Evolutionary conservation across 2,888 invertebrate genomes (phyloP).

Genomic region (Trachelus iudaicus): DNA sequence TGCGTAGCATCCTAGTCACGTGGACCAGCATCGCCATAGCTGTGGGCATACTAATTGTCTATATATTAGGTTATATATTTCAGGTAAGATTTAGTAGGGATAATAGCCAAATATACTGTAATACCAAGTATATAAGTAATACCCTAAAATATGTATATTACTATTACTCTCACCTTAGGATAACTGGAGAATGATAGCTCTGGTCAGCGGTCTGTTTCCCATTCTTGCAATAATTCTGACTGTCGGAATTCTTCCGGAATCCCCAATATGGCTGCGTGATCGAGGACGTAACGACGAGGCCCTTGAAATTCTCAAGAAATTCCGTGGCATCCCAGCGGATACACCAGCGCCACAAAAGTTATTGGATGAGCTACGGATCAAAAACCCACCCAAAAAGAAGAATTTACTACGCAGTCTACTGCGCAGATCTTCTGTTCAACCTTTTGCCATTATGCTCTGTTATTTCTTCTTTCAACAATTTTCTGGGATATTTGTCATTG

Average conservation of each 20-base stretch:
- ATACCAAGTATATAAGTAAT: background rate
- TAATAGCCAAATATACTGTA: background rate
- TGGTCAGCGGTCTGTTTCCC: slow-evolving; percentile 65
- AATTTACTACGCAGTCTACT: slow-evolving; percentile 35
- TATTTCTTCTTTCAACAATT: slow-evolving; percentile 73
- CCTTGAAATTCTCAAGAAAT: slow-evolving; percentile 59
- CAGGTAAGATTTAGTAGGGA: slow-evolving; percentile 54
- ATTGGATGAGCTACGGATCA: slow-evolving; percentile 38
- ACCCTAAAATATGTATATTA: slow-evolving; percentile 2
- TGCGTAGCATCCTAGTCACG: slow-evolving; percentile 68
- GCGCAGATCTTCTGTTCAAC: background rate
- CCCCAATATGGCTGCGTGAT: slow-evolving; percentile 69
- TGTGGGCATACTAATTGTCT: slow-evolving; percentile 68
- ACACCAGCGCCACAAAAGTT: slow-evolving; percentile 33
- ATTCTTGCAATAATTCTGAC: slow-evolving; percentile 62
- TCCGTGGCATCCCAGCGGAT: slow-evolving; percentile 59
- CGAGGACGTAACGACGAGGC: slow-evolving; percentile 67
- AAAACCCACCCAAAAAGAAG: slow-evolving; percentile 40
- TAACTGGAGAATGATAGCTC: slow-evolving; percentile 65
- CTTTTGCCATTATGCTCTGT: slow-evolving; percentile 64
- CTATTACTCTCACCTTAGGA: slow-evolving; percentile 50
- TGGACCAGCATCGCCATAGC: slow-evolving; percentile 70
- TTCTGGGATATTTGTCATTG: slow-evolving; percentile 69
- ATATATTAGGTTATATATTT: slow-evolving; percentile 67
- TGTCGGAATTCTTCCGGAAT: slow-evolving; percentile 67